Conservation (phyloP, 2,888 invertebrate species). For the Nemurella pictetii region DNA sequence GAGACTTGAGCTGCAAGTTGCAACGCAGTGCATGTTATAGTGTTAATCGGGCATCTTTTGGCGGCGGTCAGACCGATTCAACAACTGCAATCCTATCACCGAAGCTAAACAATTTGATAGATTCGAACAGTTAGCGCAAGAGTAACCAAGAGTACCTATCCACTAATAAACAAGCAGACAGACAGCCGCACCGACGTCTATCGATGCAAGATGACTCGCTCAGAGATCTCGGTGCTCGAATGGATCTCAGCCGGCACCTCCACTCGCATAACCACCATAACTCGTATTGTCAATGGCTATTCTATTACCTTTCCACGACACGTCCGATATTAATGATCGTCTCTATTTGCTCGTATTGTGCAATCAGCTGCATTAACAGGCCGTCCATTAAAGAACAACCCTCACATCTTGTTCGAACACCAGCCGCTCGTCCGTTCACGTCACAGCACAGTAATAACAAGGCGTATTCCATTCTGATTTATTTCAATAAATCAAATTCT, state of each 20-base stretch:
- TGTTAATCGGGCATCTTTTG: neutral
- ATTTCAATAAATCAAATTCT: neutral
- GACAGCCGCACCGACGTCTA: no score
- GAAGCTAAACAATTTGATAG: neutral
- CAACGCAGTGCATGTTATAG: neutral
- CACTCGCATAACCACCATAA: neutral
- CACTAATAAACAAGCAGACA: neutral
- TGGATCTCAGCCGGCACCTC: neutral
- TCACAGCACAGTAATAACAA: neutral
- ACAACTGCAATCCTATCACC: neutral
- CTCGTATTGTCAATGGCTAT: neutral
- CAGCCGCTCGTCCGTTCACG: neutral
- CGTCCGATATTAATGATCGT: neutral
- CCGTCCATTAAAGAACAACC: neutral
- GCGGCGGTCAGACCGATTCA: neutral
- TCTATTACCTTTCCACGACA: neutral
- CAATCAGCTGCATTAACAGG: neutral
- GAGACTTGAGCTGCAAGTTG: neutral
- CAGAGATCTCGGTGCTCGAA: no score
- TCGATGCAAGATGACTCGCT: no score
- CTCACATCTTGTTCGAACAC: neutral
- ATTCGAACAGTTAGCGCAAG: neutral
- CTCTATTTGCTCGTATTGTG: neutral
- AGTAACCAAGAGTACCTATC: neutral
- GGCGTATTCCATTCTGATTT: neutral